phyloP scores from a whole-genome alignment of 2,113 vertebrate species.

The Alces alces region DNA sequence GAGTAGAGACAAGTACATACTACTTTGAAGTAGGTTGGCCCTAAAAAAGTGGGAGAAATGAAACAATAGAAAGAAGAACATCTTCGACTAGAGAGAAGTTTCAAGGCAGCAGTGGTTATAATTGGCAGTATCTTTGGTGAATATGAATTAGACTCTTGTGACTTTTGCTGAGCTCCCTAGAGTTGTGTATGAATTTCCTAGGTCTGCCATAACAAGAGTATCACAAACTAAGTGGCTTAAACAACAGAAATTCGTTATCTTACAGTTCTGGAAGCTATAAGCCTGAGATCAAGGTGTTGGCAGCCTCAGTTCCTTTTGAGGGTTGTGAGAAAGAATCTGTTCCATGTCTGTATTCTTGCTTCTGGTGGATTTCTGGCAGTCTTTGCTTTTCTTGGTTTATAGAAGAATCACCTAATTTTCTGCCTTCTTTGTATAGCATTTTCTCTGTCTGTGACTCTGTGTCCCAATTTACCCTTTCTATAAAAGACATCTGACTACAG shows the following conservation, averaged over 20 bases:
- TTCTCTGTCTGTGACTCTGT: neutral
- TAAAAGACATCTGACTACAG: neutral
- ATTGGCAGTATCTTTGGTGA: neutral
- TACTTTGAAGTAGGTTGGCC: neutral
- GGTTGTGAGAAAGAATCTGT: neutral
- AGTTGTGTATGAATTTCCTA: neutral
- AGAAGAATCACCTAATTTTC: neutral
- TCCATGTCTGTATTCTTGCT: fast-evolving
- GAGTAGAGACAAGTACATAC: neutral
- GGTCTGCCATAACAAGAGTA: neutral
- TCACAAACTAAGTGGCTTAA: neutral
- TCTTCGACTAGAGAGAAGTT: neutral
- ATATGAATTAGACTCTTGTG: neutral
- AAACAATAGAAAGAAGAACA: neutral
- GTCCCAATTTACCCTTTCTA: neutral
- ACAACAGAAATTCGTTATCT: neutral
- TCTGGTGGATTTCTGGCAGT: no score
- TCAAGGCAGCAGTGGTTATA: neutral
- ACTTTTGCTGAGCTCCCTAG: neutral
- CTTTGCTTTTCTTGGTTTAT: neutral
- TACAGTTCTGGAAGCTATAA: neutral
- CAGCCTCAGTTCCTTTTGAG: neutral
- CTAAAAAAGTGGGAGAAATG: neutral
- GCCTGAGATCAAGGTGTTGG: neutral
- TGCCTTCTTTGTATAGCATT: neutral